Base-by-base conservation (phyloP, 2,888 invertebrate genomes). In the Machimus atricapillus region DNA sequence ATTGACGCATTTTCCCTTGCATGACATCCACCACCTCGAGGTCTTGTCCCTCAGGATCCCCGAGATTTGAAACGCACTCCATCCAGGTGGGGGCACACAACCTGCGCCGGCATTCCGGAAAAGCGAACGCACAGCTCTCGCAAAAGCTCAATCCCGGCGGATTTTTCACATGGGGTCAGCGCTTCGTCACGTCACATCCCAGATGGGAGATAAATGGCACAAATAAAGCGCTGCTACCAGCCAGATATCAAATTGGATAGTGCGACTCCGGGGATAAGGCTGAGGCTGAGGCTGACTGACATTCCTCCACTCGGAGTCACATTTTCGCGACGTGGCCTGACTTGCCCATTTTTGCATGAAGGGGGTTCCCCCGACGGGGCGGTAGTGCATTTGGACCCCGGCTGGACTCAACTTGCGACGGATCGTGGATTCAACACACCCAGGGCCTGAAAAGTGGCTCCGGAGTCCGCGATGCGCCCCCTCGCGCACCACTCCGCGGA, bases 101-200 rank as follows among this genome's bases (percentile, higher is more conserved):
- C 52, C 27, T 66, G 43, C 43, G 19, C 9, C 58, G 19, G 40
- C 56, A 82, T 66, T 82, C 66, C 82, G 82, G 82, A 58, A 58
- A 82, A 82, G n/a, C 58, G 52, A 82, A 73, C 37, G 85, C 85
- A 85, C 27, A 43, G 7, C 37, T 16, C 66, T 5, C 37, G 16
- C 23, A 73, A 73, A 37, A 52, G 43, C 73, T 74, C 56, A 56
- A 76, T 74, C 52, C 86, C 78, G 40, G 27, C 43, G 19, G 56
- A 78, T 78, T 78, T 66, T 87, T 87, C 87, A 56, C 87, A 87
- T 74, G 82, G 52, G 87, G 87, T 87, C 87, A 87, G 14, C 73
- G 73, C 37, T 73, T 87, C 74, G 87, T 87, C 87, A 87, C 74
- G 81, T 87, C 87, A 87, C 87, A 87, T 87, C 86, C 58, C 43